phyloP scores from a whole-genome alignment of 92 coral and sea anemone species.

The Chrysogorgia sp. region DNA sequence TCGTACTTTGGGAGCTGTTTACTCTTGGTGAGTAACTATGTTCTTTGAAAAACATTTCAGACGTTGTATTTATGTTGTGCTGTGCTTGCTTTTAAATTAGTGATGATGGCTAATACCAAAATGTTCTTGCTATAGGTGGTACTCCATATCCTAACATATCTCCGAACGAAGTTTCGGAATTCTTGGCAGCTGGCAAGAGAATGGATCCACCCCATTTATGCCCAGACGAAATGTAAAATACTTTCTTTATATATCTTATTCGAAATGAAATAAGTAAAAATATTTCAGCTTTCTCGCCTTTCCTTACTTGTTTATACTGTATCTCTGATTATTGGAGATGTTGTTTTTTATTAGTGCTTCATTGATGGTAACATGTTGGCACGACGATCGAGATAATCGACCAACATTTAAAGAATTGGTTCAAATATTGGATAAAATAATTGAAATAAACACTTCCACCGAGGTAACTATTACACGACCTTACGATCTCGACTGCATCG shows the following conservation, averaged over 20 bases:
- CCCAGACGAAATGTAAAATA: constrained; percentile 89
- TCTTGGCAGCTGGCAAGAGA: constrained; percentile 84
- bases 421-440: constrained; percentile 77
- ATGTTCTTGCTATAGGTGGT: constrained; percentile 64
- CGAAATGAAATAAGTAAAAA: background rate
- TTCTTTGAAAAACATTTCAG: background rate
- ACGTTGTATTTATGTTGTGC: background rate
- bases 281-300: background rate
- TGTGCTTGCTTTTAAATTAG: background rate
- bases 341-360: constrained; percentile 46
- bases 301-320: background rate
- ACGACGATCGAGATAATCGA: constrained; percentile 75
- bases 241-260: background rate
- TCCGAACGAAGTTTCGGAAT: constrained; percentile 92
- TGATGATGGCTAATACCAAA: background rate
- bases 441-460: constrained; percentile 59
- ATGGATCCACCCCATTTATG: constrained; percentile 89
- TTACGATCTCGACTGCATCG: background rate
- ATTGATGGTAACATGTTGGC: constrained; percentile 80
- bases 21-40: constrained; percentile 71
- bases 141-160: constrained; percentile 95
- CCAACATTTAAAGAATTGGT: constrained; percentile 78
- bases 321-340: background rate
- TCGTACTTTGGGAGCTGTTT: constrained; percentile 93
- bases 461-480: constrained; percentile 6